Conservation (phyloP, 2,113 vertebrate species). For the Rhea pennata region DNA sequence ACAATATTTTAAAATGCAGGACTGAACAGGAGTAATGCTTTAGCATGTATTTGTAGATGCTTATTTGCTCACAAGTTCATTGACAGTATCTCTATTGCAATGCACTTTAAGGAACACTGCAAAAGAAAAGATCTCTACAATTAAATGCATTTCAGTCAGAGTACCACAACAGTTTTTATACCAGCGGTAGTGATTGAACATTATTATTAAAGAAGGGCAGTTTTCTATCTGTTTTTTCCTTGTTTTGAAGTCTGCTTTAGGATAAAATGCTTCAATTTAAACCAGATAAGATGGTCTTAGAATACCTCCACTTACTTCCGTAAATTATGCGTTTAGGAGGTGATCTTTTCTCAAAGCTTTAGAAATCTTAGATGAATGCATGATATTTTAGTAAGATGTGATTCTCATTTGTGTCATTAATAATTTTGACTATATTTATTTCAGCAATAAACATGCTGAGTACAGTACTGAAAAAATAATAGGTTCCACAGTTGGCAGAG, state of each 20-base stretch:
- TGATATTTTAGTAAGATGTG: neutral
- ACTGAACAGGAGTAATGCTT: neutral
- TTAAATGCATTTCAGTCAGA: neutral
- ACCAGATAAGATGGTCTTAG: neutral
- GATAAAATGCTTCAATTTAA: slow-evolving; percentile 4
- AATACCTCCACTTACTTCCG: neutral
- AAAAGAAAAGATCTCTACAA: neutral
- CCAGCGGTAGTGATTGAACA: neutral
- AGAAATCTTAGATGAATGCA: neutral
- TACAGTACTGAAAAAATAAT: neutral
- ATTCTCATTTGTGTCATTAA: neutral
- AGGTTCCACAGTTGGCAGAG: neutral
- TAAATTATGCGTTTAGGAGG: neutral
- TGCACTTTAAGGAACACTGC: neutral
- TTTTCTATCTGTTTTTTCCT: neutral
- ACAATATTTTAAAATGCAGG: neutral
- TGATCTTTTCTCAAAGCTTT: neutral
- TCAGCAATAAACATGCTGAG: neutral
- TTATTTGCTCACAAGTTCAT: neutral
- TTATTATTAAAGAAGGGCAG: neutral
- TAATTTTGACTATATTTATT: neutral
- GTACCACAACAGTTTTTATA: neutral
- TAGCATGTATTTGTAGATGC: neutral
- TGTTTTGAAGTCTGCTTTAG: neutral
- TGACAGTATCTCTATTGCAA: neutral